Evolutionary conservation across 2,888 invertebrate genomes (phyloP).

Genomic region (Sepioteuthis lessoniana): DNA sequence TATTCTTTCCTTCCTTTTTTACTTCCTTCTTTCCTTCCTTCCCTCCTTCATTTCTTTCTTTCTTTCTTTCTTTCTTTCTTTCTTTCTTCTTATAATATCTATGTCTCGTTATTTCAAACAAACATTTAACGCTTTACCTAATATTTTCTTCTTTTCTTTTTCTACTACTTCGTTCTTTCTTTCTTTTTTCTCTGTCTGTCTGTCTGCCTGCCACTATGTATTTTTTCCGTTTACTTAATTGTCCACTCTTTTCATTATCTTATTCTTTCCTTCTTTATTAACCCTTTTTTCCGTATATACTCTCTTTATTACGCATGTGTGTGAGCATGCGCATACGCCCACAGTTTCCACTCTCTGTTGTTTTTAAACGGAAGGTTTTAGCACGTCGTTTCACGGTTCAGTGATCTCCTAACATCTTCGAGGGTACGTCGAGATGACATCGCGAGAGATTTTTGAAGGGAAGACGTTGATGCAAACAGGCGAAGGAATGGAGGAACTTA

Average conservation of each 20-base stretch:
- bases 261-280: too few species aligned
- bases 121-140: background rate
- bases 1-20: background rate
- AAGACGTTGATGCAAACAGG: background rate
- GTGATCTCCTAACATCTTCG: background rate
- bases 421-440: background rate
- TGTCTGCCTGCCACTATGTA: background rate
- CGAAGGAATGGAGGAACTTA: constrained; percentile 7
- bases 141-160: background rate
- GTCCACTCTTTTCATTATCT: background rate
- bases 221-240: background rate
- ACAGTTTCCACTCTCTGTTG: background rate
- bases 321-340: background rate
- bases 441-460: constrained; percentile 20
- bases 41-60: too few species aligned
- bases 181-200: background rate
- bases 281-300: background rate
- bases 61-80: background rate
- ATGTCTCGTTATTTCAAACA: background rate
- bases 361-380: background rate
- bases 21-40: too few species aligned
- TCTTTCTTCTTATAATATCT: background rate
- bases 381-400: constrained; percentile 7
- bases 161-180: background rate
- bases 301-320: background rate